A percentile compares a stretch with the other conserved stretches of the same genome.
Evolutionary conservation across 2,888 invertebrate genomes (phyloP).

Genomic region (Dicyrtomina minuta): DNA sequence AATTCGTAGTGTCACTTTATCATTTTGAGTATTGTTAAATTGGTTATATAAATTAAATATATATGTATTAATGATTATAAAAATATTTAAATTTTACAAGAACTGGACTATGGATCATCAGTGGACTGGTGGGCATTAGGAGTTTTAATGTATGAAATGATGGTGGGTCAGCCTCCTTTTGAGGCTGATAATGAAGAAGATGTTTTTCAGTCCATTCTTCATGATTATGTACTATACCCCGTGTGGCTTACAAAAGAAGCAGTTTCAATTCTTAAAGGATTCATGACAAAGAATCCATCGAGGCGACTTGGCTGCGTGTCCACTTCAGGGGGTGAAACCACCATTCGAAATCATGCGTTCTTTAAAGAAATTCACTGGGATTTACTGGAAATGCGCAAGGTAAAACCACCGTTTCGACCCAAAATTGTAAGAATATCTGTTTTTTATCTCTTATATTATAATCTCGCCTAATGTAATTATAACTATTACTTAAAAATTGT

Average conservation of each 20-base stretch:
- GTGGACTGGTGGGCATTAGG: constrained; percentile 66
- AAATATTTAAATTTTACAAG: constrained; percentile 81
- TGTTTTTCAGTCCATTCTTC: constrained; percentile 95
- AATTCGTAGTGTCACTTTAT: no score
- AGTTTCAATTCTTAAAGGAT: constrained; percentile 84
- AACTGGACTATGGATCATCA: constrained; percentile 84
- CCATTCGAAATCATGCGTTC: constrained; percentile 87
- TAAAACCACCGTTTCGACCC: constrained; percentile 96
- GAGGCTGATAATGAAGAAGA: constrained; percentile 99
- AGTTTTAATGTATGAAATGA: constrained; percentile 66
- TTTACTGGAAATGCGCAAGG: constrained; percentile 81
- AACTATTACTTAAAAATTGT: no score
- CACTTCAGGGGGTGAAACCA: constrained; percentile 72
- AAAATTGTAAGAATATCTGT: constrained; percentile 81
- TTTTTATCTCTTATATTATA: neutral
- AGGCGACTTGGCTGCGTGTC: constrained; percentile 88
- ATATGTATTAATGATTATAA: neutral
- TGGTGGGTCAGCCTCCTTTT: constrained; percentile 97
- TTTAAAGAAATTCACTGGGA: constrained; percentile 97
- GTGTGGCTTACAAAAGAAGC: constrained; percentile 93
- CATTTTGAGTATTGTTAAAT: no score
- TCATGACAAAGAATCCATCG: constrained; percentile 96
- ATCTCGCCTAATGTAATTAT: no score
- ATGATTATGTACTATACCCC: constrained; percentile 97
- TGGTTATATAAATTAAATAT: neutral